Conservation (phyloP, 2,797 vertebrate species). For the Spinus olivaceus region DNA sequence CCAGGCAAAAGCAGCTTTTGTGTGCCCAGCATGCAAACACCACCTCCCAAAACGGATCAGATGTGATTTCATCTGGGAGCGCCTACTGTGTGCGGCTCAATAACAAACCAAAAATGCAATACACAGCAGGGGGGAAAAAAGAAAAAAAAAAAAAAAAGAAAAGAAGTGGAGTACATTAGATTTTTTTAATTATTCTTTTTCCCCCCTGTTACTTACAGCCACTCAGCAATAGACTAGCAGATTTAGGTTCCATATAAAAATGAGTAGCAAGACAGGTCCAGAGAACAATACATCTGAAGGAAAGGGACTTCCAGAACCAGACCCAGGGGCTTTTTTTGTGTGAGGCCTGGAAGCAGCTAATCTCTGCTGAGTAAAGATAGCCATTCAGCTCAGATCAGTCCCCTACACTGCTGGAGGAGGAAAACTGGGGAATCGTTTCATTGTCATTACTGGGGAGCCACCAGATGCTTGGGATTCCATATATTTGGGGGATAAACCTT, state of each 20-base stretch:
- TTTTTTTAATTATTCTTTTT: background rate
- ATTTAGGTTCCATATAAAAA: slow-evolving; percentile 14
- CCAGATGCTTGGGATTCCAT: slow-evolving; percentile 79
- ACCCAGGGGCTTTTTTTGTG: background rate
- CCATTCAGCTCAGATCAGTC: slow-evolving; percentile 38
- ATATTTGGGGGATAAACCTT: slow-evolving; percentile 71
- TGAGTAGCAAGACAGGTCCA: background rate
- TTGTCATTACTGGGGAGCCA: slow-evolving; percentile 57
- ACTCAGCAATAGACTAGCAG: background rate
- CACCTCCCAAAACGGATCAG: background rate
- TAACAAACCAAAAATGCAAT: background rate
- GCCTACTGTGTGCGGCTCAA: fast-evolving
- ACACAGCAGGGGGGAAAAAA: background rate
- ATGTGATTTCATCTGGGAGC: background rate
- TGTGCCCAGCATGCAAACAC: background rate
- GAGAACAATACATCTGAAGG: slow-evolving; percentile 15
- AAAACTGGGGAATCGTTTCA: slow-evolving; percentile 59
- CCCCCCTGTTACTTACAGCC: background rate
- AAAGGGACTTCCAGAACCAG: slow-evolving; percentile 44
- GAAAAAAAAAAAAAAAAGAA: too few species aligned
- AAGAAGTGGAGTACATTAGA: background rate
- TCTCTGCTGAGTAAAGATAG: slow-evolving; percentile 63
- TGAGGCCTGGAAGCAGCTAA: slow-evolving; percentile 51
- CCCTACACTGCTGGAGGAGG: background rate
- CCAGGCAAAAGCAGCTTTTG: background rate